Evolutionary conservation across 1,140 invertebrate species (phyloP).

Genomic region (Mactra quadrangularis): DNA sequence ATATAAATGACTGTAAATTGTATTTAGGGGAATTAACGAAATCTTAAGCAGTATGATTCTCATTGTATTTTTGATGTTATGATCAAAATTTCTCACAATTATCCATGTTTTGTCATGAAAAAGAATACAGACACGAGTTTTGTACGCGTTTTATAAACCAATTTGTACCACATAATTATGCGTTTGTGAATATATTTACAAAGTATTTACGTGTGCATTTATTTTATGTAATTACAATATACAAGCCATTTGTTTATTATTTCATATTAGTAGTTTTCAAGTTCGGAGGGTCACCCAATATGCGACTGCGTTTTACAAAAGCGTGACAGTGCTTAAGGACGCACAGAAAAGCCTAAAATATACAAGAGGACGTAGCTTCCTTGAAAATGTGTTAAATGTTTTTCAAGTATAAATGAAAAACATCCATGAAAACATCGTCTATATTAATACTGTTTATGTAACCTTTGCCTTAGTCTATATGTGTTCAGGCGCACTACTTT

Average conservation of each 20-base stretch:
- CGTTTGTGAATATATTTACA: too few relatives aligned
- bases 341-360: background rate
- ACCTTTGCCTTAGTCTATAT: background rate
- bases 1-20: too few relatives aligned
- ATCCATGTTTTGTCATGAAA: too few relatives aligned
- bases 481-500: background rate
- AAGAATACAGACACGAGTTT: too few relatives aligned
- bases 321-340: background rate
- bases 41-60: too few relatives aligned
- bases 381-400: background rate
- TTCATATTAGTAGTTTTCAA: background rate
- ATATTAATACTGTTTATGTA: background rate
- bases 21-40: too few relatives aligned
- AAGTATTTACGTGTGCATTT: too few relatives aligned
- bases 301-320: background rate
- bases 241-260: background rate
- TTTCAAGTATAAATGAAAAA: background rate
- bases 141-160: too few relatives aligned
- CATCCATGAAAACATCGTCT: background rate
- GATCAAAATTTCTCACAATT: too few relatives aligned
- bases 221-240: background rate
- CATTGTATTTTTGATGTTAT: too few relatives aligned
- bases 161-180: too few relatives aligned
- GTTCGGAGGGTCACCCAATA: background rate
- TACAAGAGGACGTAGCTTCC: background rate